Evolutionary conservation across 2,888 invertebrate species (phyloP), one percentile per base, ranked within the genome.

Genomic region (Tanytarsus gracilentus): DNA sequence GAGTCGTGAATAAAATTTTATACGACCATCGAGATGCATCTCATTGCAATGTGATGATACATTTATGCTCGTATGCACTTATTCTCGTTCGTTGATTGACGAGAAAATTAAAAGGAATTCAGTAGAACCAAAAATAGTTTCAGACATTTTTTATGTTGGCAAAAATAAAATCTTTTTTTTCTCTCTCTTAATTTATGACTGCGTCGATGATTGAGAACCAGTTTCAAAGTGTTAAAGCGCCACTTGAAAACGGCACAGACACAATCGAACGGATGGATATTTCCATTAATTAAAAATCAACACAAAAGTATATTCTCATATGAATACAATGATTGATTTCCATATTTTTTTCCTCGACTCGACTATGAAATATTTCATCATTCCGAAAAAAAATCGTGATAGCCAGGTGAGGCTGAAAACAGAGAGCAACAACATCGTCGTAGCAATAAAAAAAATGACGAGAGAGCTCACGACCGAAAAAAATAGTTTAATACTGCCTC

Each of bases 31-130:
- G 21, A 44, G 36, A 23, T 44, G 44, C 18, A 44, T 1, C 23
- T 33, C 11, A 11, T 3, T 33, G n/a, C 23, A 21, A 9, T 33
- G 11, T 36, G 53, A 36, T 53, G 53, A 53, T 53, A 36, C 25
- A 33, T 53, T 53, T 53, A 53, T 53, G 53, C 11, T 53, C n/a
- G 44, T 44, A 44, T n/a, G n/a, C n/a, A 44, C 21, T 44, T 44
- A 44, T 44, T 44, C 21, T 16, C 18, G 7, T 36, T 11, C 44
- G 36, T 23, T 53, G 53, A 53, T 53, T 33, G 53, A 53, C 6
- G 36, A 36, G 36, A 33, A 53, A 53, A 26, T 49, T 49, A 27
- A 14, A 14, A 36, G 16, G 11, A 36, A 16, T 14, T 33, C n/a
- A 33, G 33, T 14, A 33, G 14, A 33, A 14, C 14, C 36, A 36